These are phyloP conservation scores for Pseudopipra pipra DNA, from an alignment of 2,113 vertebrate species.

Conservation along the genomic window DNA sequence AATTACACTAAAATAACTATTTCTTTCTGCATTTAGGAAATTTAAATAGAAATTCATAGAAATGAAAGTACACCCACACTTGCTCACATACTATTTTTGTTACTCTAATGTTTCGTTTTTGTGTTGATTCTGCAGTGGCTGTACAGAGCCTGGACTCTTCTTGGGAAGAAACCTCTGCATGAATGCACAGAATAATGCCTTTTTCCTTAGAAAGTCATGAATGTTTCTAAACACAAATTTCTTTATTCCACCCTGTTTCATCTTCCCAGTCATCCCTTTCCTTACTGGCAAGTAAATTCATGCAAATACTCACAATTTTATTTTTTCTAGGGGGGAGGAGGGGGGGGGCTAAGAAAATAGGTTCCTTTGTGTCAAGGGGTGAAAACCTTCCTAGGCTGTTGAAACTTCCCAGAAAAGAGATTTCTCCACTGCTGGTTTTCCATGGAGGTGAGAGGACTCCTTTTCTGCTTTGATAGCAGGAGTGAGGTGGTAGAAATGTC, in stretches of 20 bases:
- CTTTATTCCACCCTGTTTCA: not conserved
- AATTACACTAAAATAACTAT: slow-evolving; percentile 18
- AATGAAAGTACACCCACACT: not conserved
- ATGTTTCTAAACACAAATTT: not conserved
- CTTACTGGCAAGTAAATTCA: not conserved
- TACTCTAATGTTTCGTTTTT: not conserved
- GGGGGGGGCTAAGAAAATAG: not conserved
- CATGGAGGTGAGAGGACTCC: not conserved
- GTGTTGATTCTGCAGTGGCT: not conserved
- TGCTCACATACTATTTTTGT: not conserved
- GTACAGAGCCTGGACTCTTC: not conserved
- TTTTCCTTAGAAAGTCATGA: not conserved
- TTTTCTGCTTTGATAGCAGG: not conserved
- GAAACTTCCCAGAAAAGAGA: not conserved
- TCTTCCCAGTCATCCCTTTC: not conserved
- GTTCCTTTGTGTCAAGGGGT: not conserved
- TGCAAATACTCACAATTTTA: not conserved
- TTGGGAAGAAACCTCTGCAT: not conserved
- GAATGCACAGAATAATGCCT: not conserved
- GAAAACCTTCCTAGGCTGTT: not conserved
- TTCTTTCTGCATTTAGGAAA: not conserved
- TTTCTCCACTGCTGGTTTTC: not conserved
- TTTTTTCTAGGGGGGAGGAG: not conserved
- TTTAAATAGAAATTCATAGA: not conserved
- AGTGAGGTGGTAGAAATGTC: not conserved